A percentile compares a stretch with the other conserved stretches of the same genome.
Conservation (phyloP, 2,797 vertebrate genomes). For the Chelmon rostratus region DNA sequence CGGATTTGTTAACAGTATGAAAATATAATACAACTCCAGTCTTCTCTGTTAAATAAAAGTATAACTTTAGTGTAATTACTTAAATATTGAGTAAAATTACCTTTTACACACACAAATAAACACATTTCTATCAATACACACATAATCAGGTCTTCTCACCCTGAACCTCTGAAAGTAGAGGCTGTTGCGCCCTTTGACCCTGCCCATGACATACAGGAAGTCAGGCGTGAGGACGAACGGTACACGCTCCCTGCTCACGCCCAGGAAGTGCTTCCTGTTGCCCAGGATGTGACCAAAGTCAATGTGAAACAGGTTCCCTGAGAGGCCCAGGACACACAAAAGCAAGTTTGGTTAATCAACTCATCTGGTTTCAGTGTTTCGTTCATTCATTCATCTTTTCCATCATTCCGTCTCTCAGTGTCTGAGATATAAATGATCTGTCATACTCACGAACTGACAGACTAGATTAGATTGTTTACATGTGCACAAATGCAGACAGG, state of each 20-base stretch:
- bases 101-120: no score
- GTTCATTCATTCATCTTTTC: neutral
- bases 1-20: no score
- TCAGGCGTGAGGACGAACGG: slow-evolving; percentile 90
- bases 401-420: neutral
- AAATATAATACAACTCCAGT: no score
- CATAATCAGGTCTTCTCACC: slow-evolving; percentile 65
- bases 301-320: slow-evolving; percentile 89
- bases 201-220: slow-evolving; percentile 88
- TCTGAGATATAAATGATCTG: neutral
- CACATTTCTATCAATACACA: no score
- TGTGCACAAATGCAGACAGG: neutral
- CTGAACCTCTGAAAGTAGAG: slow-evolving; percentile 85
- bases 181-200: slow-evolving; percentile 77
- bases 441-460: neutral
- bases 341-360: neutral
- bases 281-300: slow-evolving; percentile 90
- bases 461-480: neutral
- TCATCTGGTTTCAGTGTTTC: neutral
- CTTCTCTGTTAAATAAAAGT: no score
- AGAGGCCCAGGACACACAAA: neutral
- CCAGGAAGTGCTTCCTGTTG: slow-evolving; percentile 85
- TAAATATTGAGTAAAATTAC: no score
- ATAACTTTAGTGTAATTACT: no score
- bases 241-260: slow-evolving; percentile 84